Percentiles rank a stretch among this genome's conserved stretches.
phyloP scores from a whole-genome alignment of 53 echinoderm and acorn worm genomes.

The Apostichopus leukothele region DNA sequence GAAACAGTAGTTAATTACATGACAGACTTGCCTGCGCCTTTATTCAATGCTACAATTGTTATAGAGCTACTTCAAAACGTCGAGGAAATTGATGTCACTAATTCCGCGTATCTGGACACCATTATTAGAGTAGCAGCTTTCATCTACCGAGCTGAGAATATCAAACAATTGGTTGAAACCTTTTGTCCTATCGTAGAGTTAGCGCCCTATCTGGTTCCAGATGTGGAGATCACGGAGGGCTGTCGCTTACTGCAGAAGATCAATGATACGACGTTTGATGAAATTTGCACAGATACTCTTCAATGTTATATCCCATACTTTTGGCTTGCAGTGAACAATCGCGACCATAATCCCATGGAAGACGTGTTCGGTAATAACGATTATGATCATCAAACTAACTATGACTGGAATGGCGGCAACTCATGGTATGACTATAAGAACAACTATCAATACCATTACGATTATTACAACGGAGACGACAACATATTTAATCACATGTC shows the following conservation, averaged over 20 bases:
- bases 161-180: not conserved
- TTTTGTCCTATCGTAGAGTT: slow-evolving; percentile 10
- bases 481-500: not conserved
- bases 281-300: slow-evolving; percentile 20
- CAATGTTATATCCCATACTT: slow-evolving; percentile 30
- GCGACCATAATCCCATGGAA: not conserved
- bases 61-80: not conserved
- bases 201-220: not conserved
- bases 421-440: too few species aligned
- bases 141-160: slow-evolving; percentile 23
- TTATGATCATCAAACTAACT: not conserved
- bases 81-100: not conserved
- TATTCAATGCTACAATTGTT: not conserved
- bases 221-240: not conserved
- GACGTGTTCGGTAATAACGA: not conserved
- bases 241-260: not conserved
- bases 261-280: slow-evolving; percentile 15
- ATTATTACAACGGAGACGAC: not conserved
- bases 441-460: not conserved
- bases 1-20: not conserved
- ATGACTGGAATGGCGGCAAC: not conserved
- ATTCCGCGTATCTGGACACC: not conserved
- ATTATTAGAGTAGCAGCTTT: not conserved
- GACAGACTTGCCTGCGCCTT: not conserved
- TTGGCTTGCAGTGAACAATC: slow-evolving; percentile 16